Evolutionary conservation across 2,888 invertebrate genomes (phyloP), one percentile per base, ranked within the genome.

Genomic region (Zhuqinia jingwanae): DNA sequence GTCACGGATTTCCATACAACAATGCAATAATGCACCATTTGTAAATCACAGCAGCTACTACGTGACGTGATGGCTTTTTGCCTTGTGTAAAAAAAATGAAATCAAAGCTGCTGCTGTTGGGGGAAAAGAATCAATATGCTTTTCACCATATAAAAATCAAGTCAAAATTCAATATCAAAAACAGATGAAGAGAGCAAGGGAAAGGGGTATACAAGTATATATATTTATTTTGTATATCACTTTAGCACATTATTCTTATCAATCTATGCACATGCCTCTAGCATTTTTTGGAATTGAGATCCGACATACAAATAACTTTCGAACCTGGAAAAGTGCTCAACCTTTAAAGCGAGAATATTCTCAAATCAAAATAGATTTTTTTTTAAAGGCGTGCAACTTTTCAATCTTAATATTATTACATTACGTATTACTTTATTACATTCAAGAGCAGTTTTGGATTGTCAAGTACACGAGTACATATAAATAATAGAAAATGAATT

Each of bases 121-220:
- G n/a, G n/a, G n/a, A n/a, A n/a, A n/a, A n/a, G n/a, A n/a, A n/a
- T n/a, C n/a, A n/a, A n/a, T n/a, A n/a, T n/a, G 58, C 45, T 45
- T 76, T 22, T 36, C 17, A 58, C 42, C 36, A 42, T 76, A n/a
- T n/a, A n/a, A n/a, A n/a, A n/a, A n/a, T 11, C 58, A 25, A 58
- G 22, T 76, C 58, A 8, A 42, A 76, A 76, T 56, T n/a, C 56
- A 58, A 76, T 75, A 50, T 76, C 2, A 20, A 58, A 25, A 10
- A 58, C 11, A 10, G 22, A 58, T 0, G 5, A 58, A 22, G 6
- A 0, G 2, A 0, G 20, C 2, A 50, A 13, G n/a, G 50, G n/a
- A 50, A 13, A 50, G 15, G n/a, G n/a, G n/a, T n/a, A n/a, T n/a
- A n/a, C n/a, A n/a, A n/a, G n/a, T n/a, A n/a, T n/a, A n/a, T n/a